These are phyloP conservation scores for Lucinisca nassula DNA, from an alignment of 2,888 invertebrate species.

Conservation along the genomic window DNA sequence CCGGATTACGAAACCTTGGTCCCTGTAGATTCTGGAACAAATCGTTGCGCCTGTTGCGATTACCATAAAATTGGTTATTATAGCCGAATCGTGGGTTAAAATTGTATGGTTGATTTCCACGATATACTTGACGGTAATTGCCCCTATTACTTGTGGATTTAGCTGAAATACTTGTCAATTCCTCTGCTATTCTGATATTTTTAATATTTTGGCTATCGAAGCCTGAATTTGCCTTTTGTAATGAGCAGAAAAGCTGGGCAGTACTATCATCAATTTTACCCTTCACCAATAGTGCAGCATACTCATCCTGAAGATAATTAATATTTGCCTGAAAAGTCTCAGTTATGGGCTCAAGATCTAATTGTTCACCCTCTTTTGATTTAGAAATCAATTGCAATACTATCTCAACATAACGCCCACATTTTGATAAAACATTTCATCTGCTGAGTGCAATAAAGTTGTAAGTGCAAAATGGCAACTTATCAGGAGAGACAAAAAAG, in stretches of 20 bases:
- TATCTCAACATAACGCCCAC: neutral
- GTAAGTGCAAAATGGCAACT: too few relatives aligned
- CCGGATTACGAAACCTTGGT: neutral
- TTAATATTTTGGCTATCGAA: constrained; percentile 11
- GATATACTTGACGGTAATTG: neutral
- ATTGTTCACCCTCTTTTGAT: neutral
- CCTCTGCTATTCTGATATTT: constrained; percentile 36
- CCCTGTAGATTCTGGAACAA: neutral
- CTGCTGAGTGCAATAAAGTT: too few relatives aligned
- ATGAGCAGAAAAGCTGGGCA: constrained; percentile 20
- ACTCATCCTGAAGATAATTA: constrained; percentile 30
- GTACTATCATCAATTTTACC: constrained; percentile 33
- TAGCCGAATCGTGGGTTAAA: neutral
- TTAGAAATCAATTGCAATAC: neutral
- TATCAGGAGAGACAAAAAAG: too few relatives aligned
- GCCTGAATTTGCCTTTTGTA: constrained; percentile 26
- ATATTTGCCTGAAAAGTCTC: constrained; percentile 2
- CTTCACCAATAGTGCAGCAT: constrained; percentile 42
- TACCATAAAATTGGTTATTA: neutral
- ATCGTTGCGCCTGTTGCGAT: neutral
- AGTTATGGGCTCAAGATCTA: neutral
- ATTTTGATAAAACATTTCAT: constrained; percentile 6
- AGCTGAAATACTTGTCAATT: constrained; percentile 21
- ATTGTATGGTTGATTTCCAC: neutral
- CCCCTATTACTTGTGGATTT: too few relatives aligned